Evolutionary conservation across 2,113 vertebrate species (phyloP), one percentile per base, ranked within the genome.

Genomic region (Oncorhynchus clarkii): DNA sequence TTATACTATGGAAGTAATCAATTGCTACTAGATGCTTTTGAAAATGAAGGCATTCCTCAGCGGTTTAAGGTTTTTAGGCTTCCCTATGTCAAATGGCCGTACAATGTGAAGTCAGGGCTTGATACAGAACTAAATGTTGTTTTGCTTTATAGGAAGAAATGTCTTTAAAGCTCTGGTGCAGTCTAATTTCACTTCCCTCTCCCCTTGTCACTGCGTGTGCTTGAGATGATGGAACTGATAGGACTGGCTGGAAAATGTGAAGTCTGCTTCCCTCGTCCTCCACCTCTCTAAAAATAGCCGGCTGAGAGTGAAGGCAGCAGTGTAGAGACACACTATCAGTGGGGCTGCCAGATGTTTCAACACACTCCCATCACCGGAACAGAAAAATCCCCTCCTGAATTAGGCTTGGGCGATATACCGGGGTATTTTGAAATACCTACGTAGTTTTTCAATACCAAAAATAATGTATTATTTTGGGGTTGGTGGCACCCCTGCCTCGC

Each of bases 241-340:
- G 87, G 91, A 86, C 87, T 88, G 81, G 86, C 86, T 92, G 88
- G 89, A 93, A 93, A 93, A 93, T 92, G 88, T 91, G 88, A 89
- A 91, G 86, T 90, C 90, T 89, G 85, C 83, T 85, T 83, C 74
- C 82, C 82, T 86, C 82, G 84, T 89, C 83, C 85, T 87, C 26
- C 82, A 84, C 81, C 86, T 86, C 75, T 84, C 93, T 94, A 93
- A 93, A 92, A 93, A 94, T 94, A 93, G 90, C 86, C 73, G 29
- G 64, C 78, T 84, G 87, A 88, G 84, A 85, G 86, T 87, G 86
- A 86, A 91, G 82, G 86, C 85, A 84, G 81, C 64, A 64, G 76
- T 87, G 88, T 83, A 54, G 70, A 72, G 29, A 86, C 78, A 85
- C 68, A 11, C 84, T 85, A 87, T 90, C 85, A 85, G 81, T 85